A percentile compares a stretch with the other conserved stretches of the same genome.
These are phyloP conservation scores for Arctocebus calabarensis DNA, from an alignment of 2,797 vertebrate genomes.

Conservation along the genomic window DNA sequence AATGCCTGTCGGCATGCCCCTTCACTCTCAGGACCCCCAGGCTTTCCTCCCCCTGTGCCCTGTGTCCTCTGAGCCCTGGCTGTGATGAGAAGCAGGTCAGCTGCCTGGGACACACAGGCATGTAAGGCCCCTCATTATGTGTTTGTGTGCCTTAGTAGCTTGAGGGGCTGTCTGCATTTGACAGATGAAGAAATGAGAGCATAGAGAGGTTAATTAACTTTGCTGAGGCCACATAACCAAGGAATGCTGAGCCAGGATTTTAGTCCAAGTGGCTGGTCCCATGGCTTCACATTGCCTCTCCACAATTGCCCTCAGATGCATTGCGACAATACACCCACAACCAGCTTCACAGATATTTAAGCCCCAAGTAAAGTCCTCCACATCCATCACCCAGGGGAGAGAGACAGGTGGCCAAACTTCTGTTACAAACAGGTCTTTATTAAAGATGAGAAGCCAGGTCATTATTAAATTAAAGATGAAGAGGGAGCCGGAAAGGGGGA, in stretches of 20 bases:
- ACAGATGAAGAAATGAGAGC: neutral
- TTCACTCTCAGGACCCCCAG: neutral
- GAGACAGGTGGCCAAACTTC: conserved; percentile 60
- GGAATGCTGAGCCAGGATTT: neutral
- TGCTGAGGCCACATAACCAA: neutral
- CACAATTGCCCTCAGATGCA: neutral
- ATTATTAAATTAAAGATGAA: conserved; percentile 70
- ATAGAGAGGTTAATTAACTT: conserved; percentile 1
- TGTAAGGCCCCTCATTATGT: neutral
- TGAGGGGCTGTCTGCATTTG: neutral
- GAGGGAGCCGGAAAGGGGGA: conserved; percentile 40
- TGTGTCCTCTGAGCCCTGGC: neutral
- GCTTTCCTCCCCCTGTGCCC: neutral
- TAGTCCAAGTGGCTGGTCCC: neutral
- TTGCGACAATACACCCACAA: neutral
- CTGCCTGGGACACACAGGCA: neutral
- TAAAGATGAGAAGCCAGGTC: conserved; percentile 69
- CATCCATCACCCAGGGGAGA: neutral
- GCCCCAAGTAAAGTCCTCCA: neutral
- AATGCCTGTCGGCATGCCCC: neutral
- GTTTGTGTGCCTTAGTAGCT: neutral
- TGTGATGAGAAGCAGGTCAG: neutral
- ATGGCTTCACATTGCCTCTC: neutral
- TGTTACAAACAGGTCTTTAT: conserved; percentile 85
- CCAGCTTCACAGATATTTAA: neutral